Evolutionary conservation across 2,888 invertebrate genomes (phyloP).

Genomic region (Hanleya hanleyi): DNA sequence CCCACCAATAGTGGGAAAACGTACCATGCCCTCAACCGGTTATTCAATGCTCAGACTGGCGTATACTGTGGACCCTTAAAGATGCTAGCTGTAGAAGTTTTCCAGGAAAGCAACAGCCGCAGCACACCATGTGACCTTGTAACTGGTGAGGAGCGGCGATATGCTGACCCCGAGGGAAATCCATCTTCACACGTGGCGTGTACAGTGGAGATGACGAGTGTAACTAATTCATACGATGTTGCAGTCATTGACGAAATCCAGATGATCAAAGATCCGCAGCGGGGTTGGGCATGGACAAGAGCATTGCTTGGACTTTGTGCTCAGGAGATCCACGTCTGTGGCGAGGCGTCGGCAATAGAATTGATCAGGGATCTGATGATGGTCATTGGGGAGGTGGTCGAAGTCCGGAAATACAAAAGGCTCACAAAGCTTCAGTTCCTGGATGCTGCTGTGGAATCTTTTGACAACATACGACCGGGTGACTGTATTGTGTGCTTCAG

Average conservation of each 20-base stretch:
- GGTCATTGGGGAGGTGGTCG: conserved; percentile 93
- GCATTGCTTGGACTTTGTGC: conserved; percentile 91
- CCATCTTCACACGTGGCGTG: conserved; percentile 90
- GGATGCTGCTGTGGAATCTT: conserved; percentile 80
- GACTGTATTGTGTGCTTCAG: conserved; percentile 99
- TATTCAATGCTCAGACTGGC: conserved; percentile 89
- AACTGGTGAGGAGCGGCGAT: conserved; percentile 95
- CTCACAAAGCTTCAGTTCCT: conserved; percentile 88
- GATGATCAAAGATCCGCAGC: conserved; percentile 89
- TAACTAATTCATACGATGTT: conserved; percentile 91
- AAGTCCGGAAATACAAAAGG: conserved; percentile 85
- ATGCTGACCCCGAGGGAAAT: conserved; percentile 80
- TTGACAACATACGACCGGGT: conserved; percentile 89
- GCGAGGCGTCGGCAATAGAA: conserved; percentile 91
- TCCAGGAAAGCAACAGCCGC: conserved; percentile 87
- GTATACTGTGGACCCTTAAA: conserved; percentile 99
- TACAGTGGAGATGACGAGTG: conserved; percentile 98
- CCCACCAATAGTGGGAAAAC: conserved; percentile 99
- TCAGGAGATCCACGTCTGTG: conserved; percentile 97
- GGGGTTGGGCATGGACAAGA: conserved; percentile 99
- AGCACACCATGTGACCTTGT: conserved; percentile 96
- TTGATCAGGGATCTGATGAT: conserved; percentile 83
- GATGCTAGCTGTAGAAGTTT: conserved; percentile 95
- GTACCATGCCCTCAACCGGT: conserved; percentile 93
- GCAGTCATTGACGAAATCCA: conserved; percentile 99